These are phyloP conservation scores for Chrysomela aeneicollis DNA, from an alignment of 2,888 invertebrate species.

Conservation along the genomic window DNA sequence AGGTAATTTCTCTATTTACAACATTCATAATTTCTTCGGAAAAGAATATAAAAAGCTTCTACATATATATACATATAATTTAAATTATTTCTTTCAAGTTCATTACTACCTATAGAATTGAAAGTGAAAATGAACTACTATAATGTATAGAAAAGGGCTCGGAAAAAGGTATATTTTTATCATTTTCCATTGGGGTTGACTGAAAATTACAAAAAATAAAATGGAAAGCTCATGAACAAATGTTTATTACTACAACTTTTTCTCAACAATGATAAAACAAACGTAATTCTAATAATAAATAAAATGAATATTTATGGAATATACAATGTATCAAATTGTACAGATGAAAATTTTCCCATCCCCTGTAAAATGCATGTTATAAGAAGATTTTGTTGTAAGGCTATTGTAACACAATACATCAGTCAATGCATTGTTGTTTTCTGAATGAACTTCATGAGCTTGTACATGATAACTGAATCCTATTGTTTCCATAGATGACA, in stretches of 20 bases:
- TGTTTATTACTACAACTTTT: neutral
- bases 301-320: too few species aligned
- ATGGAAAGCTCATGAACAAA: neutral
- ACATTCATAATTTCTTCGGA: neutral
- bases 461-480: neutral
- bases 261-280: neutral
- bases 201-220: neutral
- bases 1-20: neutral
- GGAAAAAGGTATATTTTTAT: neutral
- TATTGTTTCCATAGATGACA: neutral
- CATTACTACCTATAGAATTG: neutral
- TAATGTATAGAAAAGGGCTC: too few species aligned
- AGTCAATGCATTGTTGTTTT: neutral
- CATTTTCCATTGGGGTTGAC: neutral
- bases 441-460: conserved; percentile 3
- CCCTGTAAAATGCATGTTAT: conserved; percentile 8
- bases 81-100: neutral
- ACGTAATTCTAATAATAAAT: neutral
- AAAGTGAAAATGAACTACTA: conserved; percentile 2
- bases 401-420: neutral
- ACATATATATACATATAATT: neutral
- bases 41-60: neutral
- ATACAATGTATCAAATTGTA: neutral
- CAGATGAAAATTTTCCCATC: conserved; percentile 1
- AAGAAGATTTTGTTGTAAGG: neutral